Percentiles rank a stretch among this genome's conserved stretches.
Conservation (phyloP, 2,113 vertebrate species). For the Chaetodon trifascialis region DNA sequence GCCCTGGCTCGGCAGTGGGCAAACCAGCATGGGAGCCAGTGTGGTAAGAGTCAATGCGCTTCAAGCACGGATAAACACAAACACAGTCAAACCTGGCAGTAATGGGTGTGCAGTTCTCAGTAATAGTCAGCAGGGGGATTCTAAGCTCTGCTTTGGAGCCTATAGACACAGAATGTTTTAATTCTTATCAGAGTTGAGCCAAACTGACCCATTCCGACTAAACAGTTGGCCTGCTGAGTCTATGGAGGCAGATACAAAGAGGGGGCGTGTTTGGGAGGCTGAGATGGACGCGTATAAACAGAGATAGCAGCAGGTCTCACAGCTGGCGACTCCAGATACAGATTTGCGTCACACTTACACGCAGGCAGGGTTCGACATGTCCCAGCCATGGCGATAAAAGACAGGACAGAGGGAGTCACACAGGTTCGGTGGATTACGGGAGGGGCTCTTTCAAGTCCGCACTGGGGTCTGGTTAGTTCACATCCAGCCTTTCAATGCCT, state of each 20-base stretch:
- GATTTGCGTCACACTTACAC: slow-evolving; percentile 77
- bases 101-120: slow-evolving; percentile 25
- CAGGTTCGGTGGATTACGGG: slow-evolving; percentile 16
- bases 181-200: slow-evolving; percentile 51
- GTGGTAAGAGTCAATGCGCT: slow-evolving; percentile 86
- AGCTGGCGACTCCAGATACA: slow-evolving; percentile 78
- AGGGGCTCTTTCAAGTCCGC: not conserved
- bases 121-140: slow-evolving; percentile 56
- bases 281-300: slow-evolving; percentile 67
- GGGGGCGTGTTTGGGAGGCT: slow-evolving; percentile 56
- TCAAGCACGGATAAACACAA: slow-evolving; percentile 2
- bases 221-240: slow-evolving; percentile 79
- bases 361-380: slow-evolving; percentile 64
- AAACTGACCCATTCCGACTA: slow-evolving; percentile 62
- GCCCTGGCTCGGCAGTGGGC: slow-evolving; percentile 97
- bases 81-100: not conserved
- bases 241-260: slow-evolving; percentile 61
- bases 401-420: not conserved
- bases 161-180: slow-evolving; percentile 18
- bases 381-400: slow-evolving; percentile 64
- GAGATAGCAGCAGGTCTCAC: slow-evolving; percentile 67
- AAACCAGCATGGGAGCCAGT: slow-evolving; percentile 95
- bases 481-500: not conserved
- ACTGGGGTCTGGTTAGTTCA: not conserved
- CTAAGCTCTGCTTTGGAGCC: slow-evolving; percentile 6